phyloP scores from a whole-genome alignment of 1,140 invertebrate genomes.

The Arctopsyche grandis region DNA sequence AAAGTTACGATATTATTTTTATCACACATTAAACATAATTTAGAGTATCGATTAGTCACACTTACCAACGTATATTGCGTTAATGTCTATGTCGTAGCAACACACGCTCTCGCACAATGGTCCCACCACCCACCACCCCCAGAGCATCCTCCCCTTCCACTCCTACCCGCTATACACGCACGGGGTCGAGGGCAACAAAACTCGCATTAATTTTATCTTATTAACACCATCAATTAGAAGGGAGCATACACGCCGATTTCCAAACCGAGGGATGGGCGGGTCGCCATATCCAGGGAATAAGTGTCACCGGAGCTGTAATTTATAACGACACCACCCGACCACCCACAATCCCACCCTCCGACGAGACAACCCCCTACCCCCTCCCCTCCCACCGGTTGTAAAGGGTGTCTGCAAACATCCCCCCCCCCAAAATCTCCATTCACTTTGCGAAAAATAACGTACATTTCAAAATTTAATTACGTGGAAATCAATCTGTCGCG shows the following conservation, averaged over 20 bases:
- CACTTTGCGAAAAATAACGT: neutral
- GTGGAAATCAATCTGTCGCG: neutral
- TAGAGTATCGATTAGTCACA: too few relatives aligned
- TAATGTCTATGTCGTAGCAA: too few relatives aligned
- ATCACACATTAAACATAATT: too few relatives aligned
- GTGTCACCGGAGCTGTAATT: neutral
- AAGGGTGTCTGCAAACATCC: too few relatives aligned
- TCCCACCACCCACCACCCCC: too few relatives aligned
- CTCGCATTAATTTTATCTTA: constrained; percentile 11
- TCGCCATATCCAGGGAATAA: constrained; percentile 9
- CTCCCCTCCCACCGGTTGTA: neutral
- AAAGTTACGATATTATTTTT: too few relatives aligned
- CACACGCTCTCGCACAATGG: too few relatives aligned
- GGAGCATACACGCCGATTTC: constrained; percentile 5
- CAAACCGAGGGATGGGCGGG: neutral
- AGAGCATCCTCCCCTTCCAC: too few relatives aligned
- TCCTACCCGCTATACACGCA: too few relatives aligned
- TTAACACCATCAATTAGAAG: constrained; percentile 3
- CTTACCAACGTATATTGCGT: too few relatives aligned
- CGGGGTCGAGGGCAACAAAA: neutral
- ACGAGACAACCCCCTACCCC: neutral
- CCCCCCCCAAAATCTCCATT: neutral
- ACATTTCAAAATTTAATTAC: constrained; percentile 11
- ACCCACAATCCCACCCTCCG: too few relatives aligned
- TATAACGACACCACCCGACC: neutral